Conservation (phyloP, 2,113 vertebrate genomes). For the Indicator indicator region DNA sequence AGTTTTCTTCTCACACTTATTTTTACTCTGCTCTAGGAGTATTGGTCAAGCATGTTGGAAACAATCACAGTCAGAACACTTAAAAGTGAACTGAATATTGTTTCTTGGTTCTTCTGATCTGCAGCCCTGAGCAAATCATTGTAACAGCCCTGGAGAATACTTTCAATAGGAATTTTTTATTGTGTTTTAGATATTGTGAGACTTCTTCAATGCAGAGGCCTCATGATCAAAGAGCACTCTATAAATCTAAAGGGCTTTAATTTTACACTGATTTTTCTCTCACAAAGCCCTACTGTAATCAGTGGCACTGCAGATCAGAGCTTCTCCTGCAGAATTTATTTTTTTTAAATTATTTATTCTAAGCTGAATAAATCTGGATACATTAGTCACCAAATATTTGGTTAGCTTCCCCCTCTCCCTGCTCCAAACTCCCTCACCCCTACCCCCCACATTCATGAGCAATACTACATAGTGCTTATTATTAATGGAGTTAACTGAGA, state of each 20-base stretch:
- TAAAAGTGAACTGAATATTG: not conserved
- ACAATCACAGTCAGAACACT: not conserved
- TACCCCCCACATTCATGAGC: not conserved
- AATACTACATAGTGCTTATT: not conserved
- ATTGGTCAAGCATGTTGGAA: not conserved
- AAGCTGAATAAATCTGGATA: not conserved
- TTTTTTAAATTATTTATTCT: not conserved
- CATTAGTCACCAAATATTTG: not conserved
- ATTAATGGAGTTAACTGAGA: not conserved
- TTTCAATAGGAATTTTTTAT: not conserved
- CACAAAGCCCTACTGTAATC: not conserved
- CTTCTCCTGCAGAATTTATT: not conserved
- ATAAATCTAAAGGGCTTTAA: constrained; percentile 11
- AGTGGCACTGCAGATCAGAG: not conserved
- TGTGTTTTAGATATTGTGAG: not conserved
- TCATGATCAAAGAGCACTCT: constrained; percentile 6
- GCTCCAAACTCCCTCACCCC: not conserved
- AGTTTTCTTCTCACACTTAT: not conserved
- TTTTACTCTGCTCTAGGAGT: not conserved
- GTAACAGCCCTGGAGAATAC: not conserved
- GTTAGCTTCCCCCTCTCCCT: not conserved
- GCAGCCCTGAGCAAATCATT: constrained; percentile 18
- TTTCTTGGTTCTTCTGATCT: constrained; percentile 6
- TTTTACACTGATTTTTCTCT: constrained; percentile 25
- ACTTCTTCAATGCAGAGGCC: not conserved